Conservation (phyloP, 2,797 vertebrate species). For the Poecile montanus region DNA sequence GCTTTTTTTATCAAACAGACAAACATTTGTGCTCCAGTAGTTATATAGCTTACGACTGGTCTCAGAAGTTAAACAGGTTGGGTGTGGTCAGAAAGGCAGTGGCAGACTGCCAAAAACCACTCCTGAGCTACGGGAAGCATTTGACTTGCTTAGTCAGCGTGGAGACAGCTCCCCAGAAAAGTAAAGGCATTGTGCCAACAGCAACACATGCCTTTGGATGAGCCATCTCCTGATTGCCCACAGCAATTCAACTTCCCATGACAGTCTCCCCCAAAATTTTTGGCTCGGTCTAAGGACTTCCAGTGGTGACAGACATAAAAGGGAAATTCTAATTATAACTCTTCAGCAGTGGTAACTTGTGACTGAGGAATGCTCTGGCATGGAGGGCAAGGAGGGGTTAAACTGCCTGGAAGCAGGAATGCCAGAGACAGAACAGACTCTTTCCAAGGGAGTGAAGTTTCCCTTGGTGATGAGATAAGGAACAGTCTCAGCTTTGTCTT, state of each 20-base stretch:
- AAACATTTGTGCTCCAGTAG: not conserved
- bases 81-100: not conserved
- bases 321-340: not conserved
- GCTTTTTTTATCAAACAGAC: not conserved
- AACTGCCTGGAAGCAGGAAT: not conserved
- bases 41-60: not conserved
- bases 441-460: not conserved
- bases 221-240: not conserved
- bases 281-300: not conserved
- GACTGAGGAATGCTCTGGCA: not conserved
- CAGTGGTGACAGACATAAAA: not conserved
- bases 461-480: not conserved
- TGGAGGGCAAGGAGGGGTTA: not conserved
- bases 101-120: slow-evolving; percentile 15
- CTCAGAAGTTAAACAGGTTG: not conserved
- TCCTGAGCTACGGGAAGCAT: not conserved
- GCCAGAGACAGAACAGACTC: not conserved
- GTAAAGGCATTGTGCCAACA: not conserved
- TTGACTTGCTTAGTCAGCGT: slow-evolving; percentile 23
- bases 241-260: not conserved
- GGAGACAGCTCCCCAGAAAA: not conserved
- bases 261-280: not conserved
- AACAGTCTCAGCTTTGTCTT: not conserved
- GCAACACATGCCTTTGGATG: not conserved
- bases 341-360: not conserved